These are phyloP conservation scores for Sphaerophoria rueppellii DNA, from an alignment of 2,888 invertebrate species.

Conservation along the genomic window DNA sequence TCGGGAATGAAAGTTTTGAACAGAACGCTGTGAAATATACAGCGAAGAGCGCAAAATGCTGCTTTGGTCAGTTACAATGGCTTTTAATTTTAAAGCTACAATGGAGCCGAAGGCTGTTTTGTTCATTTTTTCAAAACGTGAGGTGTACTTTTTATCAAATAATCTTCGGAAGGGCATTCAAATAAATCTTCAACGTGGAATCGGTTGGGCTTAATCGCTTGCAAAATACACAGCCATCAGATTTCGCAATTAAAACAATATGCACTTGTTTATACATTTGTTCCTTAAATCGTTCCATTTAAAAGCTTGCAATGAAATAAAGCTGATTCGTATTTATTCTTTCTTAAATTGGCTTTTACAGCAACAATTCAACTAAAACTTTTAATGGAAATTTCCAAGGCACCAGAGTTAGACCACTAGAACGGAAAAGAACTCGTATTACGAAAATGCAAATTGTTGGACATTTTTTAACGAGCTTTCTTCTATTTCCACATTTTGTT, in stretches of 20 bases:
- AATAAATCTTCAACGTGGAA: constrained; percentile 1
- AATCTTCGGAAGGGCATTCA: constrained; percentile 13
- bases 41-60: constrained; percentile 24
- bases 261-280: too few species aligned
- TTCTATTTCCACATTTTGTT: background rate
- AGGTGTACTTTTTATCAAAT: constrained; percentile 22
- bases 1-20: constrained; percentile 31
- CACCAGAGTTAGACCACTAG: too few species aligned
- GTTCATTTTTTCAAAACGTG: constrained; percentile 14
- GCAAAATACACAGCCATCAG: constrained; percentile 14
- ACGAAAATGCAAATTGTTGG: too few species aligned
- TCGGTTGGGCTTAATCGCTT: constrained; percentile 18
- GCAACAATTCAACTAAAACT: too few species aligned
- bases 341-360: background rate
- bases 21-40: constrained; percentile 33
- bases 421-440: too few species aligned
- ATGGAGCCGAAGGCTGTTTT: constrained; percentile 27
- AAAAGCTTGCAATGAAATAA: too few species aligned
- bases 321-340: background rate
- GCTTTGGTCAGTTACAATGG: constrained; percentile 39
- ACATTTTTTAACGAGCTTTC: background rate
- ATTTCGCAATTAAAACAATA: background rate
- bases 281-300: too few species aligned
- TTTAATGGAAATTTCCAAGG: too few species aligned
- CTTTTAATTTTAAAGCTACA: constrained; percentile 19